phyloP scores from a whole-genome alignment of 1,140 invertebrate species.

The Galleria mellonella region DNA sequence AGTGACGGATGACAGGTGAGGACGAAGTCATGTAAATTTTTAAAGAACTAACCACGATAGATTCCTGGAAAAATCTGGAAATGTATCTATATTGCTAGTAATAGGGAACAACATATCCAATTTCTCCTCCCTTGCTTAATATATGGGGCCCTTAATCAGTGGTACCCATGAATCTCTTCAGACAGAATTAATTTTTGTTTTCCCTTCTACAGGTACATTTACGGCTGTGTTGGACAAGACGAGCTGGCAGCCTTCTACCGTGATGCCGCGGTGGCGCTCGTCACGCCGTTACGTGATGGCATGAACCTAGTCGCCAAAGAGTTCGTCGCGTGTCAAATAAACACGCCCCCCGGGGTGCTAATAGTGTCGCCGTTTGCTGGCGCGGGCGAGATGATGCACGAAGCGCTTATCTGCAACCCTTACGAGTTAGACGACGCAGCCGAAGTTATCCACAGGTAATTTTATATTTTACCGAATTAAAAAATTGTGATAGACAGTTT shows the following conservation, averaged over 20 bases:
- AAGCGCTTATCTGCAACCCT: conserved; percentile 91
- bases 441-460: conserved; percentile 86
- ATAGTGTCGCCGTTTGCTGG: conserved; percentile 94
- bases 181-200: not conserved
- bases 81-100: no score
- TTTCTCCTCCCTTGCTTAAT: no score
- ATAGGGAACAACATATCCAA: no score
- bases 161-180: no score
- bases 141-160: no score
- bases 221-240: conserved; percentile 89
- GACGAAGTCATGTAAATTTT: no score
- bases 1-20: no score
- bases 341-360: conserved; percentile 88
- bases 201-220: conserved; percentile 81
- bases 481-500: no score
- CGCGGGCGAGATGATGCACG: conserved; percentile 93
- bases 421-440: conserved; percentile 92
- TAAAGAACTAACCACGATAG: no score
- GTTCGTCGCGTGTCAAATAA: conserved; percentile 94
- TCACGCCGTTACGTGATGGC: conserved; percentile 91
- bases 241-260: conserved; percentile 90
- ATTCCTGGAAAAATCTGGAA: no score
- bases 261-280: conserved; percentile 88
- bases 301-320: conserved; percentile 97
- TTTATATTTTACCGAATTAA: no score